A percentile compares a stretch with the other conserved stretches of the same genome.
phyloP scores from a whole-genome alignment of 2,113 vertebrate species.

The Melospiza melodia region DNA sequence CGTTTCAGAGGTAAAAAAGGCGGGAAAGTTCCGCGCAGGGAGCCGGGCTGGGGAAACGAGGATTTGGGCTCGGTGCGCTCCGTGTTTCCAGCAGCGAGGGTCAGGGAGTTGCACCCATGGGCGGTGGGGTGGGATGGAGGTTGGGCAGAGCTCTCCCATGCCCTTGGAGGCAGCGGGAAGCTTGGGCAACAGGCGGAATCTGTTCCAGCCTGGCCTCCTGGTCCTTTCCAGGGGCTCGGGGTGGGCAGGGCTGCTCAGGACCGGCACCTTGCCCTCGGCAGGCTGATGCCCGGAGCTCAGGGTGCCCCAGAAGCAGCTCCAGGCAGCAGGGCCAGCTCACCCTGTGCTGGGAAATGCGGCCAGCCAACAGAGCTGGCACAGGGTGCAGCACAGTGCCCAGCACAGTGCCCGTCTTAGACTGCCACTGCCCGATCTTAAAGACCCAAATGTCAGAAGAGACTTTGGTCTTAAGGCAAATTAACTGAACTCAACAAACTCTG shows the following conservation, averaged over 20 bases:
- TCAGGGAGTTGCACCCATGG: fast-evolving
- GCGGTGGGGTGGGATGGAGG: fast-evolving
- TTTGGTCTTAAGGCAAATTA: neutral
- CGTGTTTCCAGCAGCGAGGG: neutral
- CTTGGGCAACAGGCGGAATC: neutral
- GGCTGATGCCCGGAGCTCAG: neutral
- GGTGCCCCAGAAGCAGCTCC: neutral
- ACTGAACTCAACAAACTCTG: neutral
- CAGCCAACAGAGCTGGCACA: neutral
- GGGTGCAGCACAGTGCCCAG: neutral
- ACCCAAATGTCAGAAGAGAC: neutral
- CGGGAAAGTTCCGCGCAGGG: fast-evolving
- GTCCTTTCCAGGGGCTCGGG: neutral
- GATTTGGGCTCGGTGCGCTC: neutral
- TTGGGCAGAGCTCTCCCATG: fast-evolving
- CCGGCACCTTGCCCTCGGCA: neutral
- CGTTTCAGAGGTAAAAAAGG: fast-evolving
- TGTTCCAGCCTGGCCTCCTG: neutral
- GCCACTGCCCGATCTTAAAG: neutral
- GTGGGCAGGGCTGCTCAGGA: neutral
- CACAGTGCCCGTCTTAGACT: neutral
- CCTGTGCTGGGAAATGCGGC: neutral
- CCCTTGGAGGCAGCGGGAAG: no score
- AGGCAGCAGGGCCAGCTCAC: fast-evolving
- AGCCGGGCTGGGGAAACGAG: neutral